Evolutionary conservation across 2,888 invertebrate species (phyloP), one percentile per base, ranked within the genome.

Genomic region (Suillia variegata): DNA sequence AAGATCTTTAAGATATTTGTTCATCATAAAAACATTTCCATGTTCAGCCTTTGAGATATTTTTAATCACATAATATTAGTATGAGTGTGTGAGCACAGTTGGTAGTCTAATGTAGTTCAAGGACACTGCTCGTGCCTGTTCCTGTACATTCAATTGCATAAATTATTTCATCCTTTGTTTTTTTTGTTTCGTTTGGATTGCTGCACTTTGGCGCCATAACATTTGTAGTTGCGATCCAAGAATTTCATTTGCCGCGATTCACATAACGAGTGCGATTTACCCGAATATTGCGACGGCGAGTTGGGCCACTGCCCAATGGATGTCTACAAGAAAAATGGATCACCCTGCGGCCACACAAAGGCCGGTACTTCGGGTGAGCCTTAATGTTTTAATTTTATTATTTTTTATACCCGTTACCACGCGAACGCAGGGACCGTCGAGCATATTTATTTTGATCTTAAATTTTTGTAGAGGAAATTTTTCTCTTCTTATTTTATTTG

Each of bases 261-360:
- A 0, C 85, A 87, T 62, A 94, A 94, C 80, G 97, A 97, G 77
- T 99, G 98, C 81, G 98, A 99, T 84, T 87, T 99, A 26, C 94
- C 96, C 18, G 98, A 99, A 80, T 88, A 89, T 56, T 99, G 98
- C 82, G 89, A 93, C 58, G 98, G 98, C 0, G 87, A 88, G 52
- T 88, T 87, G 38, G 98, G 98, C 0, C 87, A 91, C 65, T 99
- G 98, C 82, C 98, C 98, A 0, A 75, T 84, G 2, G 96, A 99
- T 81, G 89, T 94, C 1, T 90, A 91, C 83, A 91, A 94, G 75
- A 96, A 96, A 83, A 97, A 98, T 82, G 98, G 98, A 0, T 91
- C 90, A 62, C 87, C 90, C 0, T 98, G 98, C 78, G 89, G 88
- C 53, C 85, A 82, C 4, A 83, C 80, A 38, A 81, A 82, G 56